Base-by-base conservation (phyloP, 35 echinoderm and acorn worm species). In the Diadema setosum region DNA sequence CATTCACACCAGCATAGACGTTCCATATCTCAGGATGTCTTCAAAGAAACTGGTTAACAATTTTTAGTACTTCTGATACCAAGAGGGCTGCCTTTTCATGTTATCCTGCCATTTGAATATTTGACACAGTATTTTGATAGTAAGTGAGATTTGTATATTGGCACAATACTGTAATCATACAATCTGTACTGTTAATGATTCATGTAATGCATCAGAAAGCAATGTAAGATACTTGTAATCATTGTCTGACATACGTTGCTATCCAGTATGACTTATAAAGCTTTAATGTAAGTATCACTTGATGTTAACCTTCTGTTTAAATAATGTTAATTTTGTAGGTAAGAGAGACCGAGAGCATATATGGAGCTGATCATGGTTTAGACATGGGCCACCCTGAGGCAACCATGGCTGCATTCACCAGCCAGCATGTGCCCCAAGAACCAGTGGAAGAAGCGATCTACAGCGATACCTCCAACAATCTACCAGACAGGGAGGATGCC, bases 361-460 rank as follows among this genome's bases (percentile, higher is more conserved):
- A 11, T n/a, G 9, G 48, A n/a, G n/a, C n/a, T n/a, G 48, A 52
- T 52, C 8, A 70, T n/a, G n/a, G 48, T 9, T 52, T n/a, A 52
- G n/a, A 52, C 9, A n/a, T 78, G 35, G 23, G 2, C 44, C 34
- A 78, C 73, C 73, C 44, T 44, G 39, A 78, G 73, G 44, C 73
- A 36, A 17, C 40, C n/a, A 18, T 44, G 20, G 83, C 33, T 1
- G 49, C 80, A 2, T 39, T 87, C 1, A 92, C 83, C 42, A 58
- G 87, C 5, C 18, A 20, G 0, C 81, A 58, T 46, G 82, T 92
- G 15, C 74, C 84, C 3, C 84, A 92, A 20, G 81, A 92, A 35
- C 50, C 90, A 6, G 87, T 87, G 42, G 90, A 92, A 29, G 90
- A 87, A 24, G 55, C 42, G 1, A 86, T 74, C 43, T 86, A 92